These are phyloP conservation scores for Apeltes quadracus DNA, from an alignment of 2,113 vertebrate species.

Conservation along the genomic window DNA sequence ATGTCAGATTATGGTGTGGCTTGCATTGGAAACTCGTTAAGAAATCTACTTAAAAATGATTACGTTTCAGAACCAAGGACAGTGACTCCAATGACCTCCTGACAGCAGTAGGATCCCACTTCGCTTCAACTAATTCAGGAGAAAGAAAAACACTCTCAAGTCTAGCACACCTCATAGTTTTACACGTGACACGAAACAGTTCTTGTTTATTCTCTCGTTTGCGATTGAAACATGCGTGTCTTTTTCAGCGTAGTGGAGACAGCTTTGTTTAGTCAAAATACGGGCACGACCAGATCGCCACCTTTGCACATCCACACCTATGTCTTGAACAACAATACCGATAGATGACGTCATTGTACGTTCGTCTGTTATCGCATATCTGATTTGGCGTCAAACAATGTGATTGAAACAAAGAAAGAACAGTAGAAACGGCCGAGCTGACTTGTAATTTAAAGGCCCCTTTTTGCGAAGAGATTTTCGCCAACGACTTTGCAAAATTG, in stretches of 20 bases:
- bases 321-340: background rate
- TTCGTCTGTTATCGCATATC: slow-evolving; percentile 66
- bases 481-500: slow-evolving; percentile 22
- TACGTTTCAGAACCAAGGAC: no score
- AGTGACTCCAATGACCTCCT: no score
- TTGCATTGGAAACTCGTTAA: no score
- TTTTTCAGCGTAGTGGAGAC: slow-evolving; percentile 42
- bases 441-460: slow-evolving; percentile 28
- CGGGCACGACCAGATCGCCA: background rate
- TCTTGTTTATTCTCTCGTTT: background rate
- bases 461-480: slow-evolving; percentile 5
- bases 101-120: no score
- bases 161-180: no score
- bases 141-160: no score
- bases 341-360: slow-evolving; percentile 36
- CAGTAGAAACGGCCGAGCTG: slow-evolving; percentile 9
- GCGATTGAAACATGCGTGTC: background rate
- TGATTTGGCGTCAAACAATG: slow-evolving; percentile 50
- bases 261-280: slow-evolving; percentile 3
- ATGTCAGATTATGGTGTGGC: no score
- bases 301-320: background rate
- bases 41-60: no score
- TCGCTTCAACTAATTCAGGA: no score
- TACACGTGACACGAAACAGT: slow-evolving; percentile 64
- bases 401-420: slow-evolving; percentile 2